These are phyloP conservation scores for Centropus bengalensis DNA, from an alignment of 2,113 vertebrate genomes.

Conservation along the genomic window DNA sequence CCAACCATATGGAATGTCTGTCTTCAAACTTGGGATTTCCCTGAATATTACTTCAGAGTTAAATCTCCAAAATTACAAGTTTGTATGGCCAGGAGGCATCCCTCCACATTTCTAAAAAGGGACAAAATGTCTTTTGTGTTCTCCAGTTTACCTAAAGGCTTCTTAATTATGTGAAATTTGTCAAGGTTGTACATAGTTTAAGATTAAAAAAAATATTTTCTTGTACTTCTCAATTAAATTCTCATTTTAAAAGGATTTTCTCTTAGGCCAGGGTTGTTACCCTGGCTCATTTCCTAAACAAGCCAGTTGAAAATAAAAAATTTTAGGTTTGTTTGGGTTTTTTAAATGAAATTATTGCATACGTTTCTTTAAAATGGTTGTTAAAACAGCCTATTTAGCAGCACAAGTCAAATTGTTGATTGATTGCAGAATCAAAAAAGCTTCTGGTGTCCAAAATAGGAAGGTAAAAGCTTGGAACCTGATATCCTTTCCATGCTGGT, in stretches of 20 bases:
- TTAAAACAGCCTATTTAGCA: not conserved
- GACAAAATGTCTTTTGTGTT: not conserved
- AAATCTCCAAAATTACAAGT: not conserved
- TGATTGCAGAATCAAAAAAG: not conserved
- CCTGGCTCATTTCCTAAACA: not conserved
- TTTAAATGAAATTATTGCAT: not conserved
- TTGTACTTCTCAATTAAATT: not conserved
- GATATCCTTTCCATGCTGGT: not conserved
- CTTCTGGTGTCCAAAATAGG: not conserved
- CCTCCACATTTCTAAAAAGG: not conserved
- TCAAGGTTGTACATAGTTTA: not conserved
- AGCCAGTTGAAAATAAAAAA: not conserved
- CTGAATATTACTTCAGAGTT: not conserved
- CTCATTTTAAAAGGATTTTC: not conserved
- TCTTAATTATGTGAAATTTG: not conserved
- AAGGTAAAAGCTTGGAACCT: not conserved
- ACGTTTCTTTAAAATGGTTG: not conserved
- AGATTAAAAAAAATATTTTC: not conserved
- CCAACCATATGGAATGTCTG: not conserved
- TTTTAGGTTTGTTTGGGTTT: not conserved
- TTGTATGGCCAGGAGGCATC: not conserved
- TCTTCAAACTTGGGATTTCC: not conserved
- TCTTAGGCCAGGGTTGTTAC: not conserved
- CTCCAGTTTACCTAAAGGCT: not conserved
- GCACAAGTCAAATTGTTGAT: not conserved